phyloP scores from a whole-genome alignment of 2,888 invertebrate species.

The Mystacides longicornis region DNA sequence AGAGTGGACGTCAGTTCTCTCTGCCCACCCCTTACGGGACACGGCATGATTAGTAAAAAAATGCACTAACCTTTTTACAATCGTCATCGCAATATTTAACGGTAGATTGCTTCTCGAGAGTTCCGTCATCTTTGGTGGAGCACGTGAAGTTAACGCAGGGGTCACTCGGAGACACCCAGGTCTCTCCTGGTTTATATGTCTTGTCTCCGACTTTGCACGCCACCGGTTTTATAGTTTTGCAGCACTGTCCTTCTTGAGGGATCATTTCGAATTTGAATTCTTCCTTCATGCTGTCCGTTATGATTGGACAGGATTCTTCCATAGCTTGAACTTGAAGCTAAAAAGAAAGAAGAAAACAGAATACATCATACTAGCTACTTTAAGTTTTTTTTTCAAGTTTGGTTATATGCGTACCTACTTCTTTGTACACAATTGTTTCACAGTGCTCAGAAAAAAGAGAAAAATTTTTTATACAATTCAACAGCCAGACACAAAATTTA shows the following conservation, averaged over 20 bases:
- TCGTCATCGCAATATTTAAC: conserved; percentile 46
- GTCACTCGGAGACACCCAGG: conserved; percentile 48
- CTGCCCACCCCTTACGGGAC: too few relatives aligned
- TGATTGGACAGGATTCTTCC: conserved; percentile 46
- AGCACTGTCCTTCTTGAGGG: conserved; percentile 48
- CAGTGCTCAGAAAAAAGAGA: too few relatives aligned
- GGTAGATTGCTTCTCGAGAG: conserved; percentile 47
- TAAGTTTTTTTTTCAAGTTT: background rate
- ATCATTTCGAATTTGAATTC: conserved; percentile 49
- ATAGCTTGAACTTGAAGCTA: conserved; percentile 52
- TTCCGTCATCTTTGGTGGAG: conserved; percentile 37
- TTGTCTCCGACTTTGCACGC: conserved; percentile 50
- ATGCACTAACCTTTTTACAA: conserved; percentile 35
- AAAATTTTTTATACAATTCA: too few relatives aligned
- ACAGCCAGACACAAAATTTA: too few relatives aligned
- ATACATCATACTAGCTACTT: background rate
- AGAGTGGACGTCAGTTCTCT: too few relatives aligned
- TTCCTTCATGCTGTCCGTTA: conserved; percentile 36
- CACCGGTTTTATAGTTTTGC: conserved; percentile 42
- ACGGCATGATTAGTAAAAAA: too few relatives aligned
- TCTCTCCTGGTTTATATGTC: conserved; percentile 32
- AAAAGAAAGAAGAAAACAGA: conserved; percentile 15
- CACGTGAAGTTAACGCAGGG: conserved; percentile 52
- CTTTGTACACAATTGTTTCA: too few relatives aligned
- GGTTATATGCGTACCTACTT: too few relatives aligned